phyloP scores from a whole-genome alignment of 1,140 invertebrate genomes.

The Drosophila baimaii region DNA sequence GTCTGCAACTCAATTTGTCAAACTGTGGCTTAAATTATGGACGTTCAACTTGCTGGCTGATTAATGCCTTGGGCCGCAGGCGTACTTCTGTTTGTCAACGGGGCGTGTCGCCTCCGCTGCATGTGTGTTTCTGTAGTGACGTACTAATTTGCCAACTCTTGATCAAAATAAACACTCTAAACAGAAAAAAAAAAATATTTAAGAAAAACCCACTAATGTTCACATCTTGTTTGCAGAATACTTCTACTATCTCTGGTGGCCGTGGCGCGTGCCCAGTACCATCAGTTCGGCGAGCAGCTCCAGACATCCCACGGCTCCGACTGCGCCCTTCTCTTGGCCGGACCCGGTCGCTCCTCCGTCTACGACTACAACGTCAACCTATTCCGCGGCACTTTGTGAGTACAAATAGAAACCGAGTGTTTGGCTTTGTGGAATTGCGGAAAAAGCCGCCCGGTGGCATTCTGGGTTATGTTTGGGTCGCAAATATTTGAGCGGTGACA shows the following conservation, averaged over 20 bases:
- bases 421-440: constrained; percentile 1
- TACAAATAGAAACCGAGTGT: constrained; percentile 74
- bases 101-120: constrained; percentile 37
- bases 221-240: constrained; percentile 68
- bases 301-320: constrained; percentile 85
- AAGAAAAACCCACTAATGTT: neutral
- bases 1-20: constrained; percentile 21
- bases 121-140: constrained; percentile 25
- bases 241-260: constrained; percentile 51
- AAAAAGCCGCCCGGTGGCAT: constrained; percentile 42
- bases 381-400: constrained; percentile 89
- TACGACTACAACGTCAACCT: constrained; percentile 94
- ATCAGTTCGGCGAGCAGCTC: constrained; percentile 75
- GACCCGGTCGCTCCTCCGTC: constrained; percentile 89
- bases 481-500: constrained; percentile 58
- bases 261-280: constrained; percentile 66
- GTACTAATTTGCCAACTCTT: constrained; percentile 40
- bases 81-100: constrained; percentile 51
- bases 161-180: neutral
- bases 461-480: constrained; percentile 60
- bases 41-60: constrained; percentile 22
- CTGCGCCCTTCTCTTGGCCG: constrained; percentile 90
- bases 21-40: neutral
- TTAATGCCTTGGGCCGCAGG: constrained; percentile 51
- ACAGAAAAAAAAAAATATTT: too few species aligned